Conservation (phyloP, 2,888 invertebrate species). For the Volucella inanis region DNA sequence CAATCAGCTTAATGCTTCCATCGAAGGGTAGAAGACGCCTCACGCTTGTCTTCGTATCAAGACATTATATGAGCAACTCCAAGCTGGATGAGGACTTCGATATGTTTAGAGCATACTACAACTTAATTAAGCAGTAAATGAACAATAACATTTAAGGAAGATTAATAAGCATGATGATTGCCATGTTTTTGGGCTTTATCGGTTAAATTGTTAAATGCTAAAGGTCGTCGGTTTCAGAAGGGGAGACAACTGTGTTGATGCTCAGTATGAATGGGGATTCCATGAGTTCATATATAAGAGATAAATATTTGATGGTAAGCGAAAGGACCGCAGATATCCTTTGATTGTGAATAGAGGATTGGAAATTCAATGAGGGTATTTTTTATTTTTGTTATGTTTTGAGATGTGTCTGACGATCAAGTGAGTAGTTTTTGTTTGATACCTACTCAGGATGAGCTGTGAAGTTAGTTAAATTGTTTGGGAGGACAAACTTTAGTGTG, state of each 20-base stretch:
- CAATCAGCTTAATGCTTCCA: constrained; percentile 31
- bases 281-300: constrained; percentile 9
- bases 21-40: background rate
- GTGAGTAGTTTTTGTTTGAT: too few species aligned
- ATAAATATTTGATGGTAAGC: constrained; percentile 11
- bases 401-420: too few species aligned
- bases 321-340: background rate
- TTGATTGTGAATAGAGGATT: background rate
- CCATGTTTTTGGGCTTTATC: constrained; percentile 4
- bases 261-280: background rate
- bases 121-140: constrained; percentile 55
- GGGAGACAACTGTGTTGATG: background rate
- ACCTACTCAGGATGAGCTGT: too few species aligned
- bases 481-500: too few species aligned
- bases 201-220: constrained; percentile 23
- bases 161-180: constrained; percentile 45
- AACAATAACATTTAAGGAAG: constrained; percentile 37
- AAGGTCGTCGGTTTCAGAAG: constrained; percentile 6
- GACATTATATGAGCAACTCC: background rate
- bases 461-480: too few species aligned
- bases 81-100: background rate
- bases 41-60: too few species aligned
- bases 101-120: constrained; percentile 15
- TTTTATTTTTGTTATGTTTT: too few species aligned
- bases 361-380: constrained; percentile 3